Evolutionary conservation across 2,797 vertebrate species (phyloP), one percentile per base, ranked within the genome.

Genomic region (Gymnothorax reevesii): DNA sequence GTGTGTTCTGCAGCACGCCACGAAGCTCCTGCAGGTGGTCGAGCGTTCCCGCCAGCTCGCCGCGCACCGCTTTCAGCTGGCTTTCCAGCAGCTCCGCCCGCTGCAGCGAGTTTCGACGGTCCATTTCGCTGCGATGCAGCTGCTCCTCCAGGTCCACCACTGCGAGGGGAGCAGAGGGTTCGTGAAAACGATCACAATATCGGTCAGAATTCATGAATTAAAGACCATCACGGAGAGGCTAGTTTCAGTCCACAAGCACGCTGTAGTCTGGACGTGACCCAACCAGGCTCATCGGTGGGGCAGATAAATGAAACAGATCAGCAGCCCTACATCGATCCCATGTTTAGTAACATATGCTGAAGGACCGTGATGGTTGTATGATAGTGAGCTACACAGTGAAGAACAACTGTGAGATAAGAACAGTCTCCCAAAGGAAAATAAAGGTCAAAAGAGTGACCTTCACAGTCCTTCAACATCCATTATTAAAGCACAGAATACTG

Each of bases 91-190:
- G 94, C 93, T 95, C 96, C 17, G 93, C 95, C 94, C 97, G 97
- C 92, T 98, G 96, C 62, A 97, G 92, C 10, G 97, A 96, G 92
- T 95, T 97, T 22, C 95, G 95, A 83, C 96, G 92, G 89, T 97
- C 92, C 69, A 92, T 93, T 89, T 97, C 95, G 91, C 94, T 97
- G 79, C 95, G 95, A 88, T 97, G 95, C 55, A 99, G 94, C 86
- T 96, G 97, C 82, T 97, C 97, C 95, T 99, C 97, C 90, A 99
- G 93, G 88, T 97, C 95, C 86, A 96, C 95, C 90, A 97, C 97
- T 99, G 83, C 49, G 25, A 42, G 3, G 83, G 52, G n/a, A 33
- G 9, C 22, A 55, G 42, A 52, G 7, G 71, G 83, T 6, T 42
- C 22, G 71, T 15, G 27, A 8, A n/a, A 15, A 82, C 20, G 60